Evolutionary conservation across 2,888 invertebrate species (phyloP), one percentile per base, ranked within the genome.

Genomic region (Hipparchia sbordonii): DNA sequence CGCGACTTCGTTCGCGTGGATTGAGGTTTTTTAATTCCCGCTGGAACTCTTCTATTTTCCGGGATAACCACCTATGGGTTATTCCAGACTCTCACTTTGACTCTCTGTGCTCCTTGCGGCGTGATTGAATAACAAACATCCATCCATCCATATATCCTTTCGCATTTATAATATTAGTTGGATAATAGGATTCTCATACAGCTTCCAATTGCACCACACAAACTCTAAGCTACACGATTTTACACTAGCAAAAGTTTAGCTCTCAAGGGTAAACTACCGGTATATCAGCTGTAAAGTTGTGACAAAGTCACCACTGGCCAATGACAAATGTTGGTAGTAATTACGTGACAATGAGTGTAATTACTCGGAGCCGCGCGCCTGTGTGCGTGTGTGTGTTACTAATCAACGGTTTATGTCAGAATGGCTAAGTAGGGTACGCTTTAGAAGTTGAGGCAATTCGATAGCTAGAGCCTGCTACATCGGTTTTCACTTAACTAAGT

Each of bases 281-380:
- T 60, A 60, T 39, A 70, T 23, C 39, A 39, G 39, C 6, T 52
- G 65, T 10, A 10, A 67, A 56, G 48, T 61, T 56, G 33, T 68
- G 68, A 65, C 71, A 52, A 74, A 71, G 65, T 74, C 68, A 68
- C 71, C 73, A 39, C 9, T 89, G 89, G 87, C 89, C 89, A 89
- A 82, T 84, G 87, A 89, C 89, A 88, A 91, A 88, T 90, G 90
- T 88, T 88, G 84, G 81, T 78, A 81, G 88, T 91, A 91, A 92
- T 92, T 89, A 91, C 84, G 87, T 88, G 90, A 91, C 91, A 92
- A 92, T 92, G 89, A 90, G 88, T 87, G 90, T 90, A 89, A 92
- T 92, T 91, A 91, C 83, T 81, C 8, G 23, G 23, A 7, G 33
- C 51, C 79, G 80, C 82, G 59, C 79, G 77, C 72, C 61, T 71